Percentiles rank a stretch among this genome's conserved stretches.
These are phyloP conservation scores for Melanotaenia maccullochi DNA, from an alignment of 2,797 vertebrate species.

Conservation along the genomic window DNA sequence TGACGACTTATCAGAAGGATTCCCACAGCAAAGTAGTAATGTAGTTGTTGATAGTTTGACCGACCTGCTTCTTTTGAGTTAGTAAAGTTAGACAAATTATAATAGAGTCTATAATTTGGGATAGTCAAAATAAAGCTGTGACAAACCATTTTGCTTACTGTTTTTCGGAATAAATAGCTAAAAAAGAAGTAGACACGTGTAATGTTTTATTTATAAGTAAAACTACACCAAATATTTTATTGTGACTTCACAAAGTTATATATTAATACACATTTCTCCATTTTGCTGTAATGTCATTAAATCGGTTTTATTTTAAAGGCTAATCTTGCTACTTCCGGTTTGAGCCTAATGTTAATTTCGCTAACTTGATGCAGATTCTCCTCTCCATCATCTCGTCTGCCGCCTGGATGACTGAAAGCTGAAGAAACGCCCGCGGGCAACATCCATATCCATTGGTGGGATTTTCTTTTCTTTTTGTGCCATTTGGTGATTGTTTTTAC, in stretches of 20 bases:
- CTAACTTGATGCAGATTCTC: slow-evolving; percentile 11
- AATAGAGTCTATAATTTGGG: fast-evolving
- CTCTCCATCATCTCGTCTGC: slow-evolving; percentile 68
- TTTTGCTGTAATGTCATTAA: too few species aligned
- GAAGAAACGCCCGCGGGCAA: slow-evolving; percentile 56
- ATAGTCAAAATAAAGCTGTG: slow-evolving; percentile 12
- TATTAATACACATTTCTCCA: neutral
- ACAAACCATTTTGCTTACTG: too few species aligned
- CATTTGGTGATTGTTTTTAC: slow-evolving; percentile 49
- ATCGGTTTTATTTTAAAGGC: slow-evolving; percentile 40
- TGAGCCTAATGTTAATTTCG: fast-evolving
- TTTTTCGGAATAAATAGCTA: neutral
- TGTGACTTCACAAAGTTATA: neutral
- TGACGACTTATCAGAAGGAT: slow-evolving; percentile 26
- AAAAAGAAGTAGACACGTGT: neutral
- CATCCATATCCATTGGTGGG: slow-evolving; percentile 72
- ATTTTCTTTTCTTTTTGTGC: slow-evolving; percentile 2
- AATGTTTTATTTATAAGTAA: too few species aligned
- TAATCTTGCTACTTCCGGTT: fast-evolving
- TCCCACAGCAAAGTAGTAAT: slow-evolving; percentile 46
- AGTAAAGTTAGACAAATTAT: neutral
- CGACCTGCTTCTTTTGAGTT: slow-evolving; percentile 24
- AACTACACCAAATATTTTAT: neutral
- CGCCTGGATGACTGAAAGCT: slow-evolving; percentile 37
- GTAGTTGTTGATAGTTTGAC: slow-evolving; percentile 59